Percentiles rank a stretch among this genome's conserved stretches.
Evolutionary conservation across 2,113 vertebrate species (phyloP).

Genomic region (Ranitomeya variabilis): DNA sequence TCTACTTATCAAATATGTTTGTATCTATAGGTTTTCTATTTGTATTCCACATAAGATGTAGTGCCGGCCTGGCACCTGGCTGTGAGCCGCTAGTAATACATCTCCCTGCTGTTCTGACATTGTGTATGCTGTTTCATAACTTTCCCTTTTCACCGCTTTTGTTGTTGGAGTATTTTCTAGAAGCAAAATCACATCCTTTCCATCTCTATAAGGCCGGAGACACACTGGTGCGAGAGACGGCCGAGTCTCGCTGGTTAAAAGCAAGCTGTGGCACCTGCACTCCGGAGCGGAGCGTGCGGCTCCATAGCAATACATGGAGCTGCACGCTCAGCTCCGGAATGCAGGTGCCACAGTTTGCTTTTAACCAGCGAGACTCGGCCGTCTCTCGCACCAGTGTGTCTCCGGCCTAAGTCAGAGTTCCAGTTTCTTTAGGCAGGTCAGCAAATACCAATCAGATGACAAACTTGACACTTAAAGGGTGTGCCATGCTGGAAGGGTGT

Average conservation of each 20-base stretch:
- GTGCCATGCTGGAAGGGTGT: conserved; percentile 11
- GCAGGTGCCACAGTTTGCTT: too few species aligned
- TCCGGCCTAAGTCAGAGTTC: neutral
- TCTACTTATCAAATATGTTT: too few species aligned
- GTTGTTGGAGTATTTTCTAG: neutral
- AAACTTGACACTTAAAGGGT: neutral
- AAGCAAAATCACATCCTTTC: neutral
- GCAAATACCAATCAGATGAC: neutral
- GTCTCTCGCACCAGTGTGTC: too few species aligned
- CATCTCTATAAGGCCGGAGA: neutral
- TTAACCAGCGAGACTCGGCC: too few species aligned
- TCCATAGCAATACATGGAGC: too few species aligned
- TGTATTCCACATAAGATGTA: neutral
- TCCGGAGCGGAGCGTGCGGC: too few species aligned
- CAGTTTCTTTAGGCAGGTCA: conserved; percentile 9
- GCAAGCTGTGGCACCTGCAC: too few species aligned
- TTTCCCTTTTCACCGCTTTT: neutral
- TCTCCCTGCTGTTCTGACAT: neutral
- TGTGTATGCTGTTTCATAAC: conserved; percentile 7
- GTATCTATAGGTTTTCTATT: neutral
- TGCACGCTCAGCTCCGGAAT: too few species aligned
- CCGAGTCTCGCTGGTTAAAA: too few species aligned
- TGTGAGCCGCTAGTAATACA: neutral
- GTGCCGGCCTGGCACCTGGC: neutral
- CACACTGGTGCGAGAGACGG: too few species aligned